Conservation (phyloP, 2,888 invertebrate genomes). For the Prostheceraeus crozeri region DNA sequence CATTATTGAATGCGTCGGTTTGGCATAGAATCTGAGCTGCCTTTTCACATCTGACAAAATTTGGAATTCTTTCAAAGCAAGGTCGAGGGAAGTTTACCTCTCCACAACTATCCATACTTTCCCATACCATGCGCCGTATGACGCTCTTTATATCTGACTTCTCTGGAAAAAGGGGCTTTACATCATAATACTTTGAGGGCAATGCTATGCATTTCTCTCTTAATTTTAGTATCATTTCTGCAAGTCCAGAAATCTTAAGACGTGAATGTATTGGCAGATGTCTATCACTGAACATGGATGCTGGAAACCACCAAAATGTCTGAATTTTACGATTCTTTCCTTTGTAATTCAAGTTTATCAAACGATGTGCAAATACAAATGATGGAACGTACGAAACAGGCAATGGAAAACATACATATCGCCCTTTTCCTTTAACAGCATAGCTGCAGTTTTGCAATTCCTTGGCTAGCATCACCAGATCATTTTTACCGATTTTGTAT, state of each 20-base stretch:
- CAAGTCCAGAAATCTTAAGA: no score
- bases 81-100: no score
- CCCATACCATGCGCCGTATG: constrained; percentile 10
- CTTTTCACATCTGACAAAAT: constrained; percentile 30
- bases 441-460: no score
- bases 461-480: background rate
- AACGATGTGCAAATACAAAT: constrained; percentile 7
- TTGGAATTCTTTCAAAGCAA: constrained; percentile 29
- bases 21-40: constrained; percentile 25
- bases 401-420: constrained; percentile 5
- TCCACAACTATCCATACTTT: no score
- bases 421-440: no score
- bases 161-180: no score
- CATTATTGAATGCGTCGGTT: background rate
- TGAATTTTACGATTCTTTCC: constrained; percentile 1
- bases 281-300: background rate
- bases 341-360: no score
- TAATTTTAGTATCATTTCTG: no score
- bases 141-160: no score
- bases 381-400: constrained; percentile 9
- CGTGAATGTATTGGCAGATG: background rate
- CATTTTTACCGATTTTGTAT: no score
- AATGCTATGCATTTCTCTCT: no score
- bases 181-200: no score
- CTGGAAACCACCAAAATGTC: constrained; percentile 23